A percentile compares a stretch with the other conserved stretches of the same genome.
Conservation (phyloP, 2,888 invertebrate genomes). For the Germaria angustata region DNA sequence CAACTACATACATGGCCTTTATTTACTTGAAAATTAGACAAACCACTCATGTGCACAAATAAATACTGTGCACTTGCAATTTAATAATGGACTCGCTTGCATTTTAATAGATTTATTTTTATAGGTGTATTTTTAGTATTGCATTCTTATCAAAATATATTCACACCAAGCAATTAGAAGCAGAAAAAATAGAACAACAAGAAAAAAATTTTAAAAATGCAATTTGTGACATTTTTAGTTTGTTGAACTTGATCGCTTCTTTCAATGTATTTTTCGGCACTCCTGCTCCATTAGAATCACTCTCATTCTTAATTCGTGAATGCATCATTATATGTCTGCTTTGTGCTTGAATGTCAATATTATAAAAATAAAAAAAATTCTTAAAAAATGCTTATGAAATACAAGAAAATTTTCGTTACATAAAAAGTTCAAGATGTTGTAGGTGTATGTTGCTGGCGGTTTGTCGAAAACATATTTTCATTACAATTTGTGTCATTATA, state of each 20-base stretch:
- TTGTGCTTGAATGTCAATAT: slow-evolving; percentile 21
- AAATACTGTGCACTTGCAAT: slow-evolving; percentile 7
- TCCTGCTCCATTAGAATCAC: neutral
- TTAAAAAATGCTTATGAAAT: neutral
- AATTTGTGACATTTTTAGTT: slow-evolving; percentile 58
- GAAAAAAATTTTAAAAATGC: slow-evolving; percentile 23
- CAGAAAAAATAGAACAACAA: neutral
- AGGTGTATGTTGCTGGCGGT: neutral
- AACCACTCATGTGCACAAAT: slow-evolving; percentile 20
- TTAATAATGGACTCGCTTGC: slow-evolving; percentile 21
- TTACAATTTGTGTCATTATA: slow-evolving; percentile 33
- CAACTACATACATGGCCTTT: neutral
- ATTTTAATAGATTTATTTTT: slow-evolving; percentile 46
- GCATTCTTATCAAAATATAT: slow-evolving; percentile 39
- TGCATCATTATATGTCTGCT: neutral
- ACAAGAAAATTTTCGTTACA: neutral
- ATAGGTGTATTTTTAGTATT: slow-evolving; percentile 14
- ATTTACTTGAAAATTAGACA: neutral
- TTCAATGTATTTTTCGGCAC: neutral
- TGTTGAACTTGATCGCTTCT: slow-evolving; percentile 39
- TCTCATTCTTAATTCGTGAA: neutral
- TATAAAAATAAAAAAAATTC: neutral
- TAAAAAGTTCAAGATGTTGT: neutral
- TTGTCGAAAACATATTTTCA: neutral
- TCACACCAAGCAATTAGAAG: slow-evolving; percentile 36